A percentile compares a stretch with the other conserved stretches of the same genome.
These are phyloP conservation scores for Portunus trituberculatus DNA, from an alignment of 1,140 invertebrate species.

Conservation along the genomic window DNA sequence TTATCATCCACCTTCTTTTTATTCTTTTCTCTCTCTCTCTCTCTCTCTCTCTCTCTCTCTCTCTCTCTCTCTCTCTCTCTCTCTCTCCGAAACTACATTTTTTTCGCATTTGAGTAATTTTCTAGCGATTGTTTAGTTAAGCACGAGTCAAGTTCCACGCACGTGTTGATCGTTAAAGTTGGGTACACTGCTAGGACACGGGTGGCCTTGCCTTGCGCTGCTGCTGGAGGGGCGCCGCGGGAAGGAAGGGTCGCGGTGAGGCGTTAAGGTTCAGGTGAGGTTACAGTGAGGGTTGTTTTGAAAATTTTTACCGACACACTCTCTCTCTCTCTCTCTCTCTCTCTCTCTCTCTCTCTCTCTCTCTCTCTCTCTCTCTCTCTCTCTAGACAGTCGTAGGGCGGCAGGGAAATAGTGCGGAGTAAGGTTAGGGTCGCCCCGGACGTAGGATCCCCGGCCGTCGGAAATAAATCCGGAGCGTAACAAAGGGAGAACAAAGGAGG, in stretches of 20 bases:
- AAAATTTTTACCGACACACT: background rate
- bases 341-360: conserved; percentile 20
- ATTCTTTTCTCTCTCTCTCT: background rate
- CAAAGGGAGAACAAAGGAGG: conserved; percentile 18
- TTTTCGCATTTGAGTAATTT: background rate
- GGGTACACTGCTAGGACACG: background rate
- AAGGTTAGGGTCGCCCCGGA: background rate
- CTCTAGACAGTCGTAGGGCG: background rate
- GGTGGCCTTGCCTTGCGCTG: background rate
- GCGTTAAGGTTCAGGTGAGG: too few species aligned
- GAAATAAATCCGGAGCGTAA: conserved; percentile 32
- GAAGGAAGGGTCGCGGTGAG: too few species aligned
- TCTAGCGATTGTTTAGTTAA: background rate
- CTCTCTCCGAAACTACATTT: background rate
- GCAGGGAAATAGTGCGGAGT: background rate
- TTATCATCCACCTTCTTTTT: background rate
- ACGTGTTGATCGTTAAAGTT: conserved; percentile 23
- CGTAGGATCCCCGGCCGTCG: background rate
- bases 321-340: conserved; percentile 14
- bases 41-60: background rate
- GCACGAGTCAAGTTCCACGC: background rate
- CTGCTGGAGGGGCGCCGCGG: background rate
- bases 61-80: too few species aligned
- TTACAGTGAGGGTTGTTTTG: too few species aligned
- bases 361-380: conserved; percentile 20